phyloP scores from a whole-genome alignment of 2,797 vertebrate genomes.

The Takifugu ocellatus region DNA sequence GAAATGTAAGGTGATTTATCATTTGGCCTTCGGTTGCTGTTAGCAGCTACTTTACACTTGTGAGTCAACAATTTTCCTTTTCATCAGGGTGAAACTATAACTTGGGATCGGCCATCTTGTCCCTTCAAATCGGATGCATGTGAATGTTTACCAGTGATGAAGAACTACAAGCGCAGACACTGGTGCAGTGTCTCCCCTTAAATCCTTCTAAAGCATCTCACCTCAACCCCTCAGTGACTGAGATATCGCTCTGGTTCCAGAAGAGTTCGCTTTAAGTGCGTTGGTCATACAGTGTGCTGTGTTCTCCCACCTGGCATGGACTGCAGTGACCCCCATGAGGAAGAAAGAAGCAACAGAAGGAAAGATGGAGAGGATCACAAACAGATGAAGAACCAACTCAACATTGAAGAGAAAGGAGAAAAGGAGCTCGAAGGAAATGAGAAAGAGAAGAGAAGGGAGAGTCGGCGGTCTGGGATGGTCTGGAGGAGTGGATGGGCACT shows the following conservation, averaged over 20 bases:
- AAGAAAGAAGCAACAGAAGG: constrained; percentile 29
- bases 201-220: constrained; percentile 10
- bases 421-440: constrained; percentile 56
- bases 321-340: constrained; percentile 45
- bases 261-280: constrained; percentile 32
- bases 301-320: constrained; percentile 50
- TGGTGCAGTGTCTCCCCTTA: not conserved
- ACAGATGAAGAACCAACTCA: constrained; percentile 60
- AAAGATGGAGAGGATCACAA: constrained; percentile 59
- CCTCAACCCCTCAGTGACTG: constrained; percentile 23
- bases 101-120: not conserved
- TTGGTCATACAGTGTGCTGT: constrained; percentile 17
- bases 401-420: constrained; percentile 65
- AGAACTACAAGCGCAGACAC: not conserved
- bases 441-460: constrained; percentile 60
- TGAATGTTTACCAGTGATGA: constrained; percentile 1
- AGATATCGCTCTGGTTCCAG: constrained; percentile 49
- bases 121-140: not conserved
- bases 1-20: constrained; percentile 57
- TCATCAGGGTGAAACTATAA: constrained; percentile 11
- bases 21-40: constrained; percentile 33
- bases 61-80: constrained; percentile 56
- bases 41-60: constrained; percentile 45
- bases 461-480: constrained; percentile 47
- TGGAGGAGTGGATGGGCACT: constrained; percentile 65